Conservation (phyloP, 2,797 vertebrate species). For the Gallirallus australis region DNA sequence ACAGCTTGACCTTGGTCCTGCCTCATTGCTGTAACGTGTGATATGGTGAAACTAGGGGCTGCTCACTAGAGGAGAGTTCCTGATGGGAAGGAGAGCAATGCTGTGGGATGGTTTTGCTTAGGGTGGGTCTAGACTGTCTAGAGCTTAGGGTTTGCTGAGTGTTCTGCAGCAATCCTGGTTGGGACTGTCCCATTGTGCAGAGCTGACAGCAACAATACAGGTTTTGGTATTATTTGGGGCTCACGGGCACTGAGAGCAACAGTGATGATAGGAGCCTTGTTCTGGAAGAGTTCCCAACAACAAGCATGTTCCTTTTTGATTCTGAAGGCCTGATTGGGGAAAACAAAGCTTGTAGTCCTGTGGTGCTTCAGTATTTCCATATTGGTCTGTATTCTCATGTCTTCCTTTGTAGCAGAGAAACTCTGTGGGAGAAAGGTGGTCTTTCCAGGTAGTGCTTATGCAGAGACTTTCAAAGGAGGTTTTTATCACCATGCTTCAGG, state of each 20-base stretch:
- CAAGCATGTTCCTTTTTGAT: neutral
- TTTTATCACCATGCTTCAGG: neutral
- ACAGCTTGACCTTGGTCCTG: neutral
- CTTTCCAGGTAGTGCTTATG: neutral
- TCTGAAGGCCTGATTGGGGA: neutral
- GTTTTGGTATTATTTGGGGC: neutral
- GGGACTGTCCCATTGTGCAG: neutral
- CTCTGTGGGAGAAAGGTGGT: neutral
- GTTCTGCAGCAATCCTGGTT: neutral
- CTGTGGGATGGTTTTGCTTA: neutral
- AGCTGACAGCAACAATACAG: neutral
- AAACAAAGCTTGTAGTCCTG: neutral
- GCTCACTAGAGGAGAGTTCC: neutral
- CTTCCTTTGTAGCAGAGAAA: neutral
- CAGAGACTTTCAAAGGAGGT: neutral
- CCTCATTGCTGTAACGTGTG: neutral
- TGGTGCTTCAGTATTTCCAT: neutral
- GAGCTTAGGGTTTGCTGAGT: neutral
- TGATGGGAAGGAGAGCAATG: neutral
- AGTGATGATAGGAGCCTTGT: neutral
- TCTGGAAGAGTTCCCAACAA: neutral
- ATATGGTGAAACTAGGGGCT: neutral
- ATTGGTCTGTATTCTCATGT: neutral
- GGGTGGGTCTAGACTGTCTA: neutral
- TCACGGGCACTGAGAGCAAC: neutral